Percentiles rank a stretch among this genome's conserved stretches.
Conservation (phyloP, 2,113 vertebrate species). For the Cebus imitator region DNA sequence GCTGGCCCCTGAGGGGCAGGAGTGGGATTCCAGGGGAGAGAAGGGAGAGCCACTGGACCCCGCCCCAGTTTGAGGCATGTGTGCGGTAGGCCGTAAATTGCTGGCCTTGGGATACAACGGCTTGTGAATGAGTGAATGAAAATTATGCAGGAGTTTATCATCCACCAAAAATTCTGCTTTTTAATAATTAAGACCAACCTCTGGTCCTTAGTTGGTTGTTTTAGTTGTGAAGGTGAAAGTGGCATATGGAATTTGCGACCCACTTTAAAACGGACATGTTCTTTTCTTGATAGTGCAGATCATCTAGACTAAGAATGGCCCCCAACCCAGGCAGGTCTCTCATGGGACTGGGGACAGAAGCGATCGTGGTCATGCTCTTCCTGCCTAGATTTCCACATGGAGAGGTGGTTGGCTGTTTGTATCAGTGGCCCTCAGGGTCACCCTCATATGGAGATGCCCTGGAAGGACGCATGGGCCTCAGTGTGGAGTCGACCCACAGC, state of each 20-base stretch:
- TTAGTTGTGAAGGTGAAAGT: background rate
- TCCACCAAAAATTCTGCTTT: background rate
- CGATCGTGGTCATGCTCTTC: background rate
- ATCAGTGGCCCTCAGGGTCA: background rate
- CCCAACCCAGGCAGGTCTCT: rapidly evolving
- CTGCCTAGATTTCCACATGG: background rate
- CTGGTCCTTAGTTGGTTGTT: background rate
- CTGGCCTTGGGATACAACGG: background rate
- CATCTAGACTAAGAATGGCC: background rate
- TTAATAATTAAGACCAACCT: background rate
- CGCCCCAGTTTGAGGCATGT: background rate
- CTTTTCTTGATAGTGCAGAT: background rate
- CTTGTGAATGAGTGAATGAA: background rate
- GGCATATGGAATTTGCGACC: background rate
- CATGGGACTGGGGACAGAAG: background rate
- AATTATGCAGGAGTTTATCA: background rate
- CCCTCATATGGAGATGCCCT: background rate
- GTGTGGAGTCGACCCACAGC: background rate
- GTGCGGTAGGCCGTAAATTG: too few relatives aligned
- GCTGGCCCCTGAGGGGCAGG: background rate
- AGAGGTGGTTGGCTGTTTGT: background rate
- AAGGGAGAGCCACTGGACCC: background rate
- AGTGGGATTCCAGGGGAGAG: background rate
- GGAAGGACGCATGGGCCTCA: background rate
- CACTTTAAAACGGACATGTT: background rate